These are phyloP conservation scores for Nesidiocoris tenuis DNA, from an alignment of 2,888 invertebrate species.

Conservation along the genomic window DNA sequence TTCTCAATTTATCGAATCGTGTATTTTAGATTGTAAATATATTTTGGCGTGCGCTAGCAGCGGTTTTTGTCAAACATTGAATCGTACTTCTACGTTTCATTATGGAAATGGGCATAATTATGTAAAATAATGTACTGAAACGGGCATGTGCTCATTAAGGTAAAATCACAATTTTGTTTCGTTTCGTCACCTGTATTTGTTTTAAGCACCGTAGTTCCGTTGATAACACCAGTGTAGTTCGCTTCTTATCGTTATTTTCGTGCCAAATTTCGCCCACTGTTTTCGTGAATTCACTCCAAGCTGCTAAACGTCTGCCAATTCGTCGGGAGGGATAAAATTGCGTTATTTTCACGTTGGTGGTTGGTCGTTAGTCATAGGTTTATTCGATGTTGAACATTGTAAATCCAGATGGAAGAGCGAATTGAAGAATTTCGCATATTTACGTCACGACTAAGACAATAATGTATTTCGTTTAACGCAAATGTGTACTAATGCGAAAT, in stretches of 20 bases:
- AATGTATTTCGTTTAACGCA: slow-evolving; percentile 10
- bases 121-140: too few relatives aligned
- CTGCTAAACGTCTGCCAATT: background rate
- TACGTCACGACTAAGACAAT: slow-evolving; percentile 40
- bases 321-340: background rate
- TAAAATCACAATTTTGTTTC: too few relatives aligned
- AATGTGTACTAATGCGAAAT: background rate
- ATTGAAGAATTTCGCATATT: slow-evolving; percentile 15
- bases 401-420: background rate
- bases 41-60: too few relatives aligned
- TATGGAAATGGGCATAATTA: too few relatives aligned
- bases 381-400: slow-evolving; percentile 34
- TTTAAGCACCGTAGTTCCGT: too few relatives aligned
- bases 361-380: slow-evolving; percentile 37
- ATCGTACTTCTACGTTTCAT: too few relatives aligned
- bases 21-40: too few relatives aligned
- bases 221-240: slow-evolving; percentile 5
- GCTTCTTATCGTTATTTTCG: background rate
- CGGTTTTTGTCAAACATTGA: too few relatives aligned
- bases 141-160: too few relatives aligned
- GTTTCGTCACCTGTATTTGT: too few relatives aligned
- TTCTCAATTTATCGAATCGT: too few relatives aligned
- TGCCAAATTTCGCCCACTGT: background rate
- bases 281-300: background rate
- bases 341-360: slow-evolving; percentile 11